A percentile compares a stretch with the other conserved stretches of the same genome.
Evolutionary conservation across 2,888 invertebrate genomes (phyloP).

Genomic region (Achlya flavicornis): DNA sequence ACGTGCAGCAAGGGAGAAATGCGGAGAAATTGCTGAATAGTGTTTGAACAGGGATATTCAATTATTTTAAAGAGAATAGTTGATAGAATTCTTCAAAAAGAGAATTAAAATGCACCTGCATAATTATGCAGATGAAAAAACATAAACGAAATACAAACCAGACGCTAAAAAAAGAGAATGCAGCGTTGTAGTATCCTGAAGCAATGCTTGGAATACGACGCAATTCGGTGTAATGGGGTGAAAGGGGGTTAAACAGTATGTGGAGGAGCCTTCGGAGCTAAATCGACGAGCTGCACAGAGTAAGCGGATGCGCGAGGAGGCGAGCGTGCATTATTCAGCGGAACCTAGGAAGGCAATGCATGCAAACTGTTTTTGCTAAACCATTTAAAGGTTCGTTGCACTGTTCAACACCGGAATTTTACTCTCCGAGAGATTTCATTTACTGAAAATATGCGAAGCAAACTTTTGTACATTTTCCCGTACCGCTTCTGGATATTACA

Average conservation of each 20-base stretch:
- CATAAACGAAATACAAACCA: background rate
- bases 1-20: background rate
- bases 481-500: slow-evolving; percentile 5
- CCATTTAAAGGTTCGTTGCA: slow-evolving; percentile 47
- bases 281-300: slow-evolving; percentile 8
- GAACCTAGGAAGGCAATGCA: slow-evolving; percentile 59
- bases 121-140: background rate
- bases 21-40: background rate
- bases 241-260: slow-evolving; percentile 1
- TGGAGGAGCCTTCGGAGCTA: slow-evolving; percentile 7
- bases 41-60: background rate
- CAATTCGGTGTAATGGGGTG: slow-evolving; percentile 6
- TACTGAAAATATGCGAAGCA: slow-evolving; percentile 14
- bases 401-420: slow-evolving; percentile 23
- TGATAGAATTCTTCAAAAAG: too few species aligned
- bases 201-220: background rate
- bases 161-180: background rate
- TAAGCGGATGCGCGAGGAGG: slow-evolving; percentile 38
- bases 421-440: slow-evolving; percentile 25
- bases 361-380: slow-evolving; percentile 42
- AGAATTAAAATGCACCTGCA: background rate
- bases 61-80: background rate
- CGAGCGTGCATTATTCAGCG: slow-evolving; percentile 65
- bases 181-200: background rate
- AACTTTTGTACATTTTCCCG: slow-evolving; percentile 12